Evolutionary conservation across 2,888 invertebrate species (phyloP).

Genomic region (Nymphalis polychloros): DNA sequence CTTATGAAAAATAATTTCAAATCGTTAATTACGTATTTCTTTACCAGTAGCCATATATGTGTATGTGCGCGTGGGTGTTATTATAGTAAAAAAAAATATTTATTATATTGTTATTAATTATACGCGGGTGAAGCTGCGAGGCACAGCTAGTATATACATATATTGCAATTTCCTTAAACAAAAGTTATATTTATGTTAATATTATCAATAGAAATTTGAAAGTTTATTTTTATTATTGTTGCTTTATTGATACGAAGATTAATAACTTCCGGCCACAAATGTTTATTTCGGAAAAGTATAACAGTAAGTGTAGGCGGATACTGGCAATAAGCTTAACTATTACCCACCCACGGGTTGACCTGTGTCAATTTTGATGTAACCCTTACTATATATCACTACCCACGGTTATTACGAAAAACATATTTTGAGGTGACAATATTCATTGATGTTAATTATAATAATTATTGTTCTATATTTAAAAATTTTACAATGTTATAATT

Average conservation of each 20-base stretch:
- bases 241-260: not conserved
- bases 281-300: not conserved
- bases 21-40: too few species aligned
- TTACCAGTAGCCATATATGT: too few species aligned
- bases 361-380: not conserved
- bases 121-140: too few species aligned
- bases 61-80: too few species aligned
- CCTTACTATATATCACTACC: slow-evolving; percentile 2
- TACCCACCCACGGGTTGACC: slow-evolving; percentile 2
- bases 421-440: not conserved
- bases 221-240: not conserved
- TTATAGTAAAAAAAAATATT: too few species aligned
- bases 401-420: slow-evolving; percentile 3
- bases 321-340: slow-evolving; percentile 16
- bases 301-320: slow-evolving; percentile 13
- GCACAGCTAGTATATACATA: too few species aligned
- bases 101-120: too few species aligned
- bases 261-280: not conserved
- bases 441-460: not conserved
- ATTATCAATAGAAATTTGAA: not conserved
- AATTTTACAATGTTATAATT: too few species aligned
- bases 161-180: too few species aligned
- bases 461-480: not conserved
- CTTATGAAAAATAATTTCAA: too few species aligned
- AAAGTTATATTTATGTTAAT: too few species aligned